Percentiles rank a stretch among this genome's conserved stretches.
These are phyloP conservation scores for Ennomos fuscantarius DNA, from an alignment of 2,888 invertebrate species.

Conservation along the genomic window DNA sequence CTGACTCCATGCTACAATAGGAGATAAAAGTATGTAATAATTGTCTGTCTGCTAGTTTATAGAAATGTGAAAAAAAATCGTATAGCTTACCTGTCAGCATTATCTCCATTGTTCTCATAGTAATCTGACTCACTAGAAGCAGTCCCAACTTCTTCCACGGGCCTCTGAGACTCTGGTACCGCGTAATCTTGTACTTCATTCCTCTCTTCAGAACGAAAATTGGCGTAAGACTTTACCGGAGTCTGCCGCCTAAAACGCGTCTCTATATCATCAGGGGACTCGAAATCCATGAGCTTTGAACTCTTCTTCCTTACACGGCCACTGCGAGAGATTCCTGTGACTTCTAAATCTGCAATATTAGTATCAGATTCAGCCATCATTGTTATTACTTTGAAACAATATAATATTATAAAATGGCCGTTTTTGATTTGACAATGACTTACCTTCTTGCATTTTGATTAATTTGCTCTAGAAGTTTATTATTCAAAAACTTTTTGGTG, in stretches of 20 bases:
- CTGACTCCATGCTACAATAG: conserved; percentile 77
- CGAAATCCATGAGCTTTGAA: conserved; percentile 96
- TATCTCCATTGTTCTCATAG: conserved; percentile 76
- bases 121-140: conserved; percentile 79
- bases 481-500: conserved; percentile 6
- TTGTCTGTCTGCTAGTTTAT: too few species aligned
- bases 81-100: conserved; percentile 68
- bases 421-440: conserved; percentile 10
- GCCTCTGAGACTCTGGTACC: conserved; percentile 50
- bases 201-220: conserved; percentile 59
- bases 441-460: conserved; percentile 52
- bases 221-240: conserved; percentile 62
- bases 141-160: conserved; percentile 63
- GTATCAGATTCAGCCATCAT: background rate
- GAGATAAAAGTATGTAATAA: too few species aligned
- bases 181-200: conserved; percentile 60
- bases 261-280: conserved; percentile 94
- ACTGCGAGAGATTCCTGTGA: conserved; percentile 94
- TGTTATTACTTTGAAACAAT: background rate
- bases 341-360: conserved; percentile 87
- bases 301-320: conserved; percentile 97
- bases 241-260: conserved; percentile 80
- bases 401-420: conserved; percentile 1
- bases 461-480: conserved; percentile 2
- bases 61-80: background rate